phyloP scores from a whole-genome alignment of 2,888 invertebrate species.

The Drosophila monieri region DNA sequence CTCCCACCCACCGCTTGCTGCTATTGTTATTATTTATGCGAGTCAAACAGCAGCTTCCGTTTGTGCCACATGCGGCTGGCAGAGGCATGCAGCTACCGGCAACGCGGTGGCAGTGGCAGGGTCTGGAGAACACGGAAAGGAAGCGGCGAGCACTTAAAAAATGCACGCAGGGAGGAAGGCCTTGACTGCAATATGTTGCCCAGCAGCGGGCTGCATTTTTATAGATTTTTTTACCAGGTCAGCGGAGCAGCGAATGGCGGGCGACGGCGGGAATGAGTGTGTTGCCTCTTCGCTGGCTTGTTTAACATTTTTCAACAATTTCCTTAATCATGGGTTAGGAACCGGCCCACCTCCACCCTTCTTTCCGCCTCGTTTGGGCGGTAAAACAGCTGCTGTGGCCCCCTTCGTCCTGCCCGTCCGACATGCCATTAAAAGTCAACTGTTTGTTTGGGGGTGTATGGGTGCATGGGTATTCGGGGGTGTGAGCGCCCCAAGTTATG shows the following conservation, averaged over 20 bases:
- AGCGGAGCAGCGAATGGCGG: constrained; percentile 44
- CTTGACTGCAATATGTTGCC: constrained; percentile 80
- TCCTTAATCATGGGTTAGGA: constrained; percentile 75
- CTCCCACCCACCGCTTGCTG: constrained; percentile 9
- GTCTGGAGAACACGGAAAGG: constrained; percentile 48
- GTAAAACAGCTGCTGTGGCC: constrained; percentile 23
- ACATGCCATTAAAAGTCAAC: constrained; percentile 74
- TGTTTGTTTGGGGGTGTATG: constrained; percentile 51
- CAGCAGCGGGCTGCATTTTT: constrained; percentile 70
- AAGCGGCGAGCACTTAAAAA: constrained; percentile 74
- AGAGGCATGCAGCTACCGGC: constrained; percentile 46
- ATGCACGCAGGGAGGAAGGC: constrained; percentile 74
- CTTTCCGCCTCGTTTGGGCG: constrained; percentile 4
- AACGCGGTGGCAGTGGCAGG: neutral
- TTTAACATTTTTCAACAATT: constrained; percentile 78
- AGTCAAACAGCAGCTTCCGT: constrained; percentile 79
- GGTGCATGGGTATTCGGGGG: constrained; percentile 10
- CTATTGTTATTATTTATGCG: constrained; percentile 79
- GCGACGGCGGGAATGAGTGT: constrained; percentile 12
- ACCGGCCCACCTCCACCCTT: constrained; percentile 27
- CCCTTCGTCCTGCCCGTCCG: constrained; percentile 36
- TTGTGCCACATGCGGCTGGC: constrained; percentile 77
- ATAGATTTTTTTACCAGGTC: constrained; percentile 75
- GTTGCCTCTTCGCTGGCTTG: constrained; percentile 53
- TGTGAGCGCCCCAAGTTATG: constrained; percentile 63